Conservation (phyloP, 2,888 invertebrate genomes). For the Blera fallax region DNA sequence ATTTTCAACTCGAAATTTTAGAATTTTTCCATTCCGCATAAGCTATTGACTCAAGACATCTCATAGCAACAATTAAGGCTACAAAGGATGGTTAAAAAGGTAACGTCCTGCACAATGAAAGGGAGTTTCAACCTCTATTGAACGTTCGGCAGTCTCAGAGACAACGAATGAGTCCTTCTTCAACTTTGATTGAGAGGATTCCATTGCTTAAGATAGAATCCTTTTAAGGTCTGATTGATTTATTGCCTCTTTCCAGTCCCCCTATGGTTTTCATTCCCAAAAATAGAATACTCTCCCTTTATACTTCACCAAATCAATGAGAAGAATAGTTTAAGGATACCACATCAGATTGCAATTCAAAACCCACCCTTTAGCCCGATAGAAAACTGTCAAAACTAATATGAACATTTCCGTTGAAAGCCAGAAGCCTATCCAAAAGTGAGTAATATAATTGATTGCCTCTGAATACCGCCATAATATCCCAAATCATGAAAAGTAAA, state of each 20-base stretch:
- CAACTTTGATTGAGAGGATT: too few relatives aligned
- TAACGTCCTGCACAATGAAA: too few relatives aligned
- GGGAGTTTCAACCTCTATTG: too few relatives aligned
- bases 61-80: too few relatives aligned
- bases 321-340: background rate
- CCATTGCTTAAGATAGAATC: too few relatives aligned
- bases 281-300: background rate
- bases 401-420: background rate
- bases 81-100: too few relatives aligned
- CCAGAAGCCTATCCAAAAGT: background rate
- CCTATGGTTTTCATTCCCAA: background rate
- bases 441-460: slow-evolving; percentile 25
- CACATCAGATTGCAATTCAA: background rate
- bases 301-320: background rate
- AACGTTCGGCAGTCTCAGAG: too few relatives aligned
- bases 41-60: too few relatives aligned
- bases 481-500: slow-evolving; percentile 56
- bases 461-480: slow-evolving; percentile 17
- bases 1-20: too few relatives aligned
- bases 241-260: background rate
- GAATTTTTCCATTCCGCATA: too few relatives aligned
- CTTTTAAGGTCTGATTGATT: background rate
- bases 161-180: too few relatives aligned
- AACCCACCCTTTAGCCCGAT: background rate
- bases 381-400: background rate